A percentile compares a stretch with the other conserved stretches of the same genome.
These are phyloP conservation scores for Mactromeris polynyma DNA, from an alignment of 2,888 invertebrate species.

Conservation along the genomic window DNA sequence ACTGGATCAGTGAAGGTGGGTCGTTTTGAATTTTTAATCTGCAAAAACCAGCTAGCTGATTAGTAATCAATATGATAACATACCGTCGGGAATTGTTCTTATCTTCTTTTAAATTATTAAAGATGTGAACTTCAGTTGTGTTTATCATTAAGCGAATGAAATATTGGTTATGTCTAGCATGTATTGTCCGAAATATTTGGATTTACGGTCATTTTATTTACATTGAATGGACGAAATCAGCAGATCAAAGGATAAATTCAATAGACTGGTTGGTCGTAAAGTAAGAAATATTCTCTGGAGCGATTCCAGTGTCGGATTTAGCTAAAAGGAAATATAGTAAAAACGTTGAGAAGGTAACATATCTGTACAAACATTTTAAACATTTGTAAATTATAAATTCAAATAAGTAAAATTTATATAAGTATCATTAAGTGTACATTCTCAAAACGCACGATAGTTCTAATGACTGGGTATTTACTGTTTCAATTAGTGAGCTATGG, in stretches of 20 bases:
- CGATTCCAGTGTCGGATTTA: neutral
- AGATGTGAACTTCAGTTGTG: neutral
- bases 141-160: neutral
- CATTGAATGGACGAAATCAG: neutral
- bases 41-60: neutral
- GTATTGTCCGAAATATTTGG: slow-evolving; percentile 12
- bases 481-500: neutral
- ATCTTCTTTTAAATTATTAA: neutral
- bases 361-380: neutral
- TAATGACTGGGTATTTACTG: neutral
- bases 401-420: neutral
- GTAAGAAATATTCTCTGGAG: neutral
- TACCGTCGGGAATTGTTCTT: neutral
- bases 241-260: neutral
- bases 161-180: neutral
- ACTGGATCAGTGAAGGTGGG: slow-evolving; percentile 30
- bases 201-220: neutral
- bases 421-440: neutral
- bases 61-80: neutral
- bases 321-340: neutral
- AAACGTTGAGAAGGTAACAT: neutral
- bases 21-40: slow-evolving; percentile 12
- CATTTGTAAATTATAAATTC: neutral
- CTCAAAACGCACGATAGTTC: neutral
- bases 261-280: neutral